Evolutionary conservation across 1,140 invertebrate genomes (phyloP).

Genomic region (Coenobita brevimanus): DNA sequence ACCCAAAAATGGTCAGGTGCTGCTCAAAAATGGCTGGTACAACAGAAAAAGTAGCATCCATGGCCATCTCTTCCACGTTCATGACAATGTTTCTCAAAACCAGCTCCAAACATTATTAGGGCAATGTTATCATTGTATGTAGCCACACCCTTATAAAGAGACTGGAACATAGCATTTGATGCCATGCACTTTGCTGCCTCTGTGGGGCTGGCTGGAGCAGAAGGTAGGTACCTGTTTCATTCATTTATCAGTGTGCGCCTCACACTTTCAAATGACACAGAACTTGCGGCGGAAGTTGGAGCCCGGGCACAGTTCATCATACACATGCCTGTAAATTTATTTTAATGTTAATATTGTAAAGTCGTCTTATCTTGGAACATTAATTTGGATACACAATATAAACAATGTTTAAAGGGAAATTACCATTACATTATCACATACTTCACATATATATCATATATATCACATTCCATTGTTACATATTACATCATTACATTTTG

Average conservation of each 20-base stretch:
- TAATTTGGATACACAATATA: conserved; percentile 17
- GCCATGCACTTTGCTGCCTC: not conserved
- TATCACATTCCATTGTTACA: not conserved
- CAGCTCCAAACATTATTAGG: not conserved
- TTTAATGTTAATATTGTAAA: not conserved
- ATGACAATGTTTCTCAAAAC: not conserved
- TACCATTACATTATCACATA: not conserved
- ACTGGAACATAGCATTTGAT: conserved; percentile 18
- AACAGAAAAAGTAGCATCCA: conserved; percentile 5
- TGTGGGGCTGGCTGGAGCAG: too few species aligned
- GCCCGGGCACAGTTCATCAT: conserved; percentile 6
- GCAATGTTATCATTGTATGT: not conserved
- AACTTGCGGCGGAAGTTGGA: conserved; percentile 12
- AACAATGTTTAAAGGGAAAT: not conserved
- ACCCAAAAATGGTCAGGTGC: not conserved
- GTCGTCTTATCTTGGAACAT: not conserved
- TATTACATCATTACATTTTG: too few species aligned
- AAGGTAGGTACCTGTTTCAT: too few species aligned
- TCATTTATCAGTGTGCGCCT: too few species aligned
- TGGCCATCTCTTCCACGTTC: not conserved
- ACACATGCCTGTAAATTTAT: conserved; percentile 5
- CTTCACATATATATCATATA: not conserved
- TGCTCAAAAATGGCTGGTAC: conserved; percentile 7
- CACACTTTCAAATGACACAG: conserved; percentile 17
- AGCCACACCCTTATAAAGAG: conserved; percentile 10